Conservation (phyloP, 2,113 vertebrate genomes). For the Chaetura pelagica region DNA sequence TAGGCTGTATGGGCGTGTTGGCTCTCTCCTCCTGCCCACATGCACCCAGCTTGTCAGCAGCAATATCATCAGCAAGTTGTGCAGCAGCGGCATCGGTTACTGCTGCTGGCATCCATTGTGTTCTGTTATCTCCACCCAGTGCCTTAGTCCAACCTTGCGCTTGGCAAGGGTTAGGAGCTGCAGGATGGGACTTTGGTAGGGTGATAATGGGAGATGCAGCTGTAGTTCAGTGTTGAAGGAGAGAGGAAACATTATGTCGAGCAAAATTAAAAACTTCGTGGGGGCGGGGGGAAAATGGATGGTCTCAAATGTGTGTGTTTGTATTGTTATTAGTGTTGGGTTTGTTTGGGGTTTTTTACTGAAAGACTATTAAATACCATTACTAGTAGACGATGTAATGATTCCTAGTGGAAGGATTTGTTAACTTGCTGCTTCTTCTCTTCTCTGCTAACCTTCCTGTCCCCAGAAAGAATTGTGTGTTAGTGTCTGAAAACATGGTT, state of each 20-base stretch:
- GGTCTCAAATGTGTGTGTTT: background rate
- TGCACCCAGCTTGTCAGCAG: background rate
- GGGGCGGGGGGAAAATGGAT: background rate
- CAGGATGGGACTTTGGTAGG: background rate
- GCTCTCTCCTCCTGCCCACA: conserved; percentile 1
- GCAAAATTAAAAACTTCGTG: background rate
- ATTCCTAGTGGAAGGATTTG: background rate
- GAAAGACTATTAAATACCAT: background rate
- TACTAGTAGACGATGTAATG: background rate
- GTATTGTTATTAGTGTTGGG: background rate
- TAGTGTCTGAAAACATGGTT: background rate
- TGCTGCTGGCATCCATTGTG: background rate
- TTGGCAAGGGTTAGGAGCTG: background rate
- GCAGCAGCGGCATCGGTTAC: background rate
- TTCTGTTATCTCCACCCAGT: background rate
- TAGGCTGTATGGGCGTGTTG: background rate
- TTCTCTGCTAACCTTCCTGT: background rate
- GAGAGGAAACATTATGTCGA: background rate
- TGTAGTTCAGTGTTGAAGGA: background rate
- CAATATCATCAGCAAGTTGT: background rate
- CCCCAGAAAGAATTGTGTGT: background rate
- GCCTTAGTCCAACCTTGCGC: background rate
- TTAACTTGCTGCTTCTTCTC: background rate
- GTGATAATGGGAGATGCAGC: background rate
- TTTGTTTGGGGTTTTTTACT: too few relatives aligned